phyloP scores from a whole-genome alignment of 2,113 vertebrate species.

The Alethe castanea region DNA sequence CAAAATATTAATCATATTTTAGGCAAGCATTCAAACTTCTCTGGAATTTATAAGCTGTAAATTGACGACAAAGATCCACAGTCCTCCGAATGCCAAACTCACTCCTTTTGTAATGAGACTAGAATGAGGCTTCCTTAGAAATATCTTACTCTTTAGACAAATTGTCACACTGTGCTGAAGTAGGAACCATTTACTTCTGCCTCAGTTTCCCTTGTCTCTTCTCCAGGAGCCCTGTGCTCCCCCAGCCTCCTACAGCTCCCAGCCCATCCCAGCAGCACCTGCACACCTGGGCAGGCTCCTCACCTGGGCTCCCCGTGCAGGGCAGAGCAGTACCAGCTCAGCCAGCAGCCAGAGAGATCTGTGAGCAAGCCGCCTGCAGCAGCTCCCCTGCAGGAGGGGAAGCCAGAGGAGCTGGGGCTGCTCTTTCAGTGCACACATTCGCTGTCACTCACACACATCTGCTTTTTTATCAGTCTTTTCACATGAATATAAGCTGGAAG shows the following conservation, averaged over 20 bases:
- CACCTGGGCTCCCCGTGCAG: slow-evolving; percentile 20
- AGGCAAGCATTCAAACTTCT: background rate
- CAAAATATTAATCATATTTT: too few relatives aligned
- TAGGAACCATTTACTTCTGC: slow-evolving; percentile 64
- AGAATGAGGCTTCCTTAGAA: background rate
- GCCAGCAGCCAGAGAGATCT: background rate
- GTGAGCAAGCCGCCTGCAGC: background rate
- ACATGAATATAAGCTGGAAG: background rate
- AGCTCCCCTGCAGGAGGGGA: background rate
- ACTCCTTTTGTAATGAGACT: background rate
- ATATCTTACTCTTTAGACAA: background rate
- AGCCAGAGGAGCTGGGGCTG: background rate
- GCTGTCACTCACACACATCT: background rate
- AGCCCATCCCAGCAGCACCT: slow-evolving; percentile 58
- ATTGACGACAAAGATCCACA: background rate
- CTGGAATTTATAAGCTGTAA: background rate
- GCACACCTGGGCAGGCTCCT: slow-evolving; percentile 38
- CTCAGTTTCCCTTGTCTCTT: slow-evolving; percentile 76
- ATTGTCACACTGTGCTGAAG: too few relatives aligned
- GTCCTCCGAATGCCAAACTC: background rate
- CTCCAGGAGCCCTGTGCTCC: slow-evolving; percentile 75
- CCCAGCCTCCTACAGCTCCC: slow-evolving; percentile 57
- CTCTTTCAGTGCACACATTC: rapidly evolving
- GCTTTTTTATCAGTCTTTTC: background rate
- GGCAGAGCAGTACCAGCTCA: background rate